A percentile compares a stretch with the other conserved stretches of the same genome.
These are phyloP conservation scores for Lordiphosa fenestrarum DNA, from an alignment of 2,888 invertebrate genomes.

Conservation along the genomic window DNA sequence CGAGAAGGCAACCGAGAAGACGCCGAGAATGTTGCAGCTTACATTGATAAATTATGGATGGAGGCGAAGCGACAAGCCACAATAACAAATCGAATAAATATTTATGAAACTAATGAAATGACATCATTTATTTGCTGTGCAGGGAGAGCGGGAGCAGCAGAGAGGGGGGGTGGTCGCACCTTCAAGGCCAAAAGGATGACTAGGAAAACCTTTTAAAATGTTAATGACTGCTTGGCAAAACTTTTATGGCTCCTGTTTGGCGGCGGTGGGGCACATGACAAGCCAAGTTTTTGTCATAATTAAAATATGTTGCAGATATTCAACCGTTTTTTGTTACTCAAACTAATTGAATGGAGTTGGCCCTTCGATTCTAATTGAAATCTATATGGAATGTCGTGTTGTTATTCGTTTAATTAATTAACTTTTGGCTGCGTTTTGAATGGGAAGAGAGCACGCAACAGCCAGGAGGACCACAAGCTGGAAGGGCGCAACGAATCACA, in stretches of 20 bases:
- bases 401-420: conserved; percentile 64
- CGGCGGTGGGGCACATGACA: conserved; percentile 68
- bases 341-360: conserved; percentile 38
- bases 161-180: conserved; percentile 28
- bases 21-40: conserved; percentile 55
- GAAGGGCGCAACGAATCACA: too few species aligned
- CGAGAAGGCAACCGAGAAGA: conserved; percentile 39
- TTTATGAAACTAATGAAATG: conserved; percentile 75
- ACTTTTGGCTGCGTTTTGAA: conserved; percentile 63
- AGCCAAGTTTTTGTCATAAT: conserved; percentile 63
- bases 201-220: conserved; percentile 71
- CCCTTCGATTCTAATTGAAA: conserved; percentile 37
- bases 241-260: conserved; percentile 63
- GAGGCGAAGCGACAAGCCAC: conserved; percentile 49
- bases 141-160: conserved; percentile 9
- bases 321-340: conserved; percentile 42
- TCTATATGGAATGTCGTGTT: conserved; percentile 33
- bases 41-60: conserved; percentile 71
- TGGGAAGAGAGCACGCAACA: conserved; percentile 52
- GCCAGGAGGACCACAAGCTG: too few species aligned
- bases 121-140: conserved; percentile 54
- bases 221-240: conserved; percentile 63
- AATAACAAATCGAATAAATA: conserved; percentile 68
- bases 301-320: conserved; percentile 62
- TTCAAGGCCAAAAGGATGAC: conserved; percentile 32